Conservation (phyloP, 2,797 vertebrate species). For the Steatocranus sp. region DNA sequence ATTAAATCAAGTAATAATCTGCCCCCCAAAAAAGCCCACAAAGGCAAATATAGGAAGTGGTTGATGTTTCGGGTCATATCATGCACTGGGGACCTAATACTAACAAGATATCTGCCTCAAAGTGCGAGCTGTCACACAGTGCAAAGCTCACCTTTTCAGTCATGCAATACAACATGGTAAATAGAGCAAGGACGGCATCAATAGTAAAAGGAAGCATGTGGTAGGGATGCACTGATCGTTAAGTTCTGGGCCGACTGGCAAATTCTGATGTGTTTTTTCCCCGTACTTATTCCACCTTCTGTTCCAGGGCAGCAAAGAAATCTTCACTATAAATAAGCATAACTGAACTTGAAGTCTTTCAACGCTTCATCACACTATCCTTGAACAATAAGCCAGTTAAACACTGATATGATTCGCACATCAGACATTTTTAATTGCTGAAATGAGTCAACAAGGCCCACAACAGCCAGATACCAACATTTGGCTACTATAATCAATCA, state of each 20-base stretch:
- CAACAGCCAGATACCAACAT: neutral
- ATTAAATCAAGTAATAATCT: conserved; percentile 22
- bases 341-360: neutral
- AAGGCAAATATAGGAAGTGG: neutral
- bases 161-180: conserved; percentile 29
- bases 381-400: neutral
- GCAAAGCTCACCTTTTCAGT: conserved; percentile 45
- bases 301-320: neutral
- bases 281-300: neutral
- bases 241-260: neutral
- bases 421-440: neutral
- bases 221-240: neutral
- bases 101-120: conserved; percentile 17
- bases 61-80: conserved; percentile 27
- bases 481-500: neutral
- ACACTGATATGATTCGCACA: neutral
- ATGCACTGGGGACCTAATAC: conserved; percentile 15
- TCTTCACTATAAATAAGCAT: neutral
- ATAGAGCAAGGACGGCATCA: neutral
- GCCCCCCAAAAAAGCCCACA: neutral
- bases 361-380: neutral
- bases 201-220: neutral
- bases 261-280: neutral
- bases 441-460: neutral
- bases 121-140: conserved; percentile 28